phyloP scores from a whole-genome alignment of 1,140 invertebrate genomes.

The Pseudoatta argentina region DNA sequence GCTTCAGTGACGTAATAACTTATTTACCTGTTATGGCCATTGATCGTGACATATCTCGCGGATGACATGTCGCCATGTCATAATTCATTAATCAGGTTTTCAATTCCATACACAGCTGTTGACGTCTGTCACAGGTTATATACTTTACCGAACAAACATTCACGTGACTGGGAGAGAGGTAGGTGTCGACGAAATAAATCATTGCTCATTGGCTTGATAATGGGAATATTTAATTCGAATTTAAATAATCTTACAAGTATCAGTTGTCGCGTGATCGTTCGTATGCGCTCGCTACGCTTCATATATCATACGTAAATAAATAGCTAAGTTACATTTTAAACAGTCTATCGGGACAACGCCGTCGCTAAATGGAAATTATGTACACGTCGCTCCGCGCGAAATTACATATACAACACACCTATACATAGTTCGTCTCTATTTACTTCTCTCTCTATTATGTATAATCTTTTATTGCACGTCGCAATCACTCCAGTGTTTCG shows the following conservation, averaged over 20 bases:
- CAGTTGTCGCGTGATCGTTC: slow-evolving; percentile 71
- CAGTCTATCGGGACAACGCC: slow-evolving; percentile 85
- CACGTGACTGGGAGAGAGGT: slow-evolving; percentile 23
- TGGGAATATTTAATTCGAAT: slow-evolving; percentile 85
- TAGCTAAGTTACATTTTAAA: slow-evolving; percentile 86
- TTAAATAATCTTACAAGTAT: slow-evolving; percentile 84
- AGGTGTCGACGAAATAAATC: slow-evolving; percentile 61
- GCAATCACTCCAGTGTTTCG: slow-evolving; percentile 79
- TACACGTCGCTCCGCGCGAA: slow-evolving; percentile 77
- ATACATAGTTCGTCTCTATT: slow-evolving; percentile 75
- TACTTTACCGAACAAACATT: slow-evolving; percentile 18
- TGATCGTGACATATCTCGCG: neutral
- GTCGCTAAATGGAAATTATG: slow-evolving; percentile 82
- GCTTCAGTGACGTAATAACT: neutral
- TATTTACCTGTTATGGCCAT: neutral
- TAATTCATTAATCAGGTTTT: slow-evolving; percentile 48
- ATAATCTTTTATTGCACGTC: slow-evolving; percentile 84
- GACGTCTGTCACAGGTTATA: neutral
- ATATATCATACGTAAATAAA: slow-evolving; percentile 84
- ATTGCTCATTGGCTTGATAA: slow-evolving; percentile 73
- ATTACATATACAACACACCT: slow-evolving; percentile 74
- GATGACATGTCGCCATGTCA: slow-evolving; percentile 30
- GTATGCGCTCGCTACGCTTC: slow-evolving; percentile 64
- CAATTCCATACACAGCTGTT: slow-evolving; percentile 6
- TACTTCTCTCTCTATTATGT: slow-evolving; percentile 70